These are phyloP conservation scores for Cerceris rybyensis DNA, from an alignment of 2,888 invertebrate genomes.

Conservation along the genomic window DNA sequence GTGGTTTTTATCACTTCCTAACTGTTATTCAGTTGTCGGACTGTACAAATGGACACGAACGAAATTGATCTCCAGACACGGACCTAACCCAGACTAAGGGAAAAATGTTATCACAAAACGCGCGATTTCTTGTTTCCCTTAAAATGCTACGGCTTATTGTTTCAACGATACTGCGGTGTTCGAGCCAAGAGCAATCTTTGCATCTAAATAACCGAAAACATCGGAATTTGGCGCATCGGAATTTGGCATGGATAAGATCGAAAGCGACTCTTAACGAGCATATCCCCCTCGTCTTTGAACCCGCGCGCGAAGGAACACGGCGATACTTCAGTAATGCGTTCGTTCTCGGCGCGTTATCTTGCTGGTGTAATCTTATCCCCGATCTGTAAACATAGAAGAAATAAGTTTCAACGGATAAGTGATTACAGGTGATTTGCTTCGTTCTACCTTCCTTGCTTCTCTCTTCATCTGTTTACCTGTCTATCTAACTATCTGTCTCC, in stretches of 20 bases:
- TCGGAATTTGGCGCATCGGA: conserved; percentile 8
- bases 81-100: too few relatives aligned
- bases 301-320: conserved; percentile 28
- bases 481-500: conserved; percentile 3
- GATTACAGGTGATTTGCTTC: conserved; percentile 64
- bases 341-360: conserved; percentile 51
- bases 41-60: neutral
- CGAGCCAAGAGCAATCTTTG: neutral
- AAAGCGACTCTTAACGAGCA: neutral
- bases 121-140: neutral
- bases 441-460: conserved; percentile 23
- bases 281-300: neutral
- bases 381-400: conserved; percentile 67
- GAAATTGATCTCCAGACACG: too few relatives aligned
- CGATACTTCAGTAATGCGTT: conserved; percentile 60
- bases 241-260: conserved; percentile 8
- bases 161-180: neutral
- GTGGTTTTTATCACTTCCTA: too few relatives aligned
- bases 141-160: neutral
- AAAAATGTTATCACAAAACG: neutral
- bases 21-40: too few relatives aligned
- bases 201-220: neutral
- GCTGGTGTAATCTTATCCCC: conserved; percentile 65
- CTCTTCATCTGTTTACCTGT: conserved; percentile 20
- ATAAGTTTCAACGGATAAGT: conserved; percentile 62